Percentiles rank a stretch among this genome's conserved stretches.
phyloP scores from a whole-genome alignment of 2,888 invertebrate species.

The Gerris lacustris region DNA sequence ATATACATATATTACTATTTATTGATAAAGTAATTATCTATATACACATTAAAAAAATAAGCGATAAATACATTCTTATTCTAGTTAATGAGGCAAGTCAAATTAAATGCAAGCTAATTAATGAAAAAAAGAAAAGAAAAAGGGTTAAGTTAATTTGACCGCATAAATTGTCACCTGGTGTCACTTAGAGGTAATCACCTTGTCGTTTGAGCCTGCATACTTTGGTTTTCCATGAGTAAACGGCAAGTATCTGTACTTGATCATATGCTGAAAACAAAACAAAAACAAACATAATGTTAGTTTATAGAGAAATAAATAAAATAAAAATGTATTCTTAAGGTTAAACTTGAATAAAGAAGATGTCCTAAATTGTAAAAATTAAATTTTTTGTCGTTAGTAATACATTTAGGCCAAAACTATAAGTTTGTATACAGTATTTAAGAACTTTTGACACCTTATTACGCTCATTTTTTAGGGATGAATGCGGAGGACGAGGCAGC shows the following conservation, averaged over 20 bases:
- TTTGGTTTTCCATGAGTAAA: slow-evolving; percentile 97
- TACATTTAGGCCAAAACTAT: no score
- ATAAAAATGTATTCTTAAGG: background rate
- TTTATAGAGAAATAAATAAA: slow-evolving; percentile 11
- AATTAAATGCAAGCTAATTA: background rate
- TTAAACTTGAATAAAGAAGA: background rate
- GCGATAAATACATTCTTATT: no score
- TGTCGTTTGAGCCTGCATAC: slow-evolving; percentile 58
- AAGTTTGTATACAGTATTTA: no score
- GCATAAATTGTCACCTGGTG: slow-evolving; percentile 21
- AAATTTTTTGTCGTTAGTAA: no score
- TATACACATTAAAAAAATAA: no score
- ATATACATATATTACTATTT: no score
- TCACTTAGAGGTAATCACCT: slow-evolving; percentile 34
- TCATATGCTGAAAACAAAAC: slow-evolving; percentile 81
- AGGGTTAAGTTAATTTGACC: slow-evolving; percentile 6
- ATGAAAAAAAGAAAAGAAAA: background rate
- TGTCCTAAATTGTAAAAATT: no score
- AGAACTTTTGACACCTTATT: no score
- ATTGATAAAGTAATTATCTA: no score
- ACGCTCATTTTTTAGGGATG: no score
- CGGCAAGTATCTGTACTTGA: slow-evolving; percentile 96
- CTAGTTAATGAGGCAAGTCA: no score
- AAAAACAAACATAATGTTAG: slow-evolving; percentile 21
- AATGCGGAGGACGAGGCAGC: no score